Evolutionary conservation across 2,888 invertebrate species (phyloP), one percentile per base, ranked within the genome.

Genomic region (Oligia strigilis): DNA sequence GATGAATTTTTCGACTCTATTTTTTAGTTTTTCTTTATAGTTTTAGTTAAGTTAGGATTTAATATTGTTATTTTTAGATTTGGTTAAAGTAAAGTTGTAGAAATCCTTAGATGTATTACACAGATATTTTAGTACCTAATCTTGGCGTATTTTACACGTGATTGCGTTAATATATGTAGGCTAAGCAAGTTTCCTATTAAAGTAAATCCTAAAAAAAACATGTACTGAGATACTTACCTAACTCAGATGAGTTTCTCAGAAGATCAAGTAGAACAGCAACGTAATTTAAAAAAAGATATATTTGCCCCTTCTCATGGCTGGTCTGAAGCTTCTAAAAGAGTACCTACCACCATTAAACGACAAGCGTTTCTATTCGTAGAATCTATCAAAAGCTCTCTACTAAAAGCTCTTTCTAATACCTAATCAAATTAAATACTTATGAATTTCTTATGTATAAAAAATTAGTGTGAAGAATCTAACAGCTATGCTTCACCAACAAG

Each of bases 401-500:
- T 8, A 58, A 19, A 58, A 58, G 1, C 19, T 19, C 4, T 55
- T 23, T 70, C 13, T n/a, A 4, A 65, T 1, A 65, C 40, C 11
- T 5, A 43, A 58, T 52, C 14, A 49, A 60, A 43, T n/a, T 46
- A n/a, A 23, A 11, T 60, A n/a, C 58, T 60, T 60, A 19, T 17
- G 2, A 62, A 23, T 67, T 43, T 23, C 4, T 23, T 49, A 2
- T 3, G 0, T n/a, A 55, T 29, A 14, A 62, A 66, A 49, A 67
- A 64, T 58, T 64, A 17, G 14, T 40, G 49, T 43, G 4, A 66
- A 67, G 62, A 71, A 58, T 84, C 77, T 72, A 70, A 80, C 65
- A 75, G 49, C 75, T 88, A 36, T 40, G 13, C 40, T n/a, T 9
- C 11, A 77, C 73, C 72, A 86, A 77, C 72, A 82, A 88, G 70